A percentile compares a stretch with the other conserved stretches of the same genome.
Conservation (phyloP, 2,888 invertebrate genomes). For the Galerucella nymphaeae region DNA sequence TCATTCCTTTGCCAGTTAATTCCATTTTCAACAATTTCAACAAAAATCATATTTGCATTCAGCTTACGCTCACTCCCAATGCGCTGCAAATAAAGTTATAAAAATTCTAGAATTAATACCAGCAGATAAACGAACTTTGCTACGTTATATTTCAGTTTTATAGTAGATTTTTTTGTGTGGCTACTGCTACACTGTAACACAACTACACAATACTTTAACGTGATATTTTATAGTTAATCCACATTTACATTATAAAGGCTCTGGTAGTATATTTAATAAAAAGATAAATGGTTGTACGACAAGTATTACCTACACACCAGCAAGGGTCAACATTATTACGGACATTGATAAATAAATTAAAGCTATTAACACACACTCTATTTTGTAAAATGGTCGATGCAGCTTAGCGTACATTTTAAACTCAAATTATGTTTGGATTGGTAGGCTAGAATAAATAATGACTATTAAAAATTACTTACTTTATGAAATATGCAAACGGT, state of each 20-base stretch:
- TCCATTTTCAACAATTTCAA: too few relatives aligned
- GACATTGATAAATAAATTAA: slow-evolving; percentile 27
- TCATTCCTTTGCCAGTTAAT: too few relatives aligned
- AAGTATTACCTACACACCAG: neutral
- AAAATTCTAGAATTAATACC: too few relatives aligned
- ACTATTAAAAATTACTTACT: slow-evolving; percentile 32
- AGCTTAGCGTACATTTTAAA: slow-evolving; percentile 10
- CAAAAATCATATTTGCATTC: too few relatives aligned
- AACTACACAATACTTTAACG: neutral
- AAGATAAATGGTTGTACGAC: neutral
- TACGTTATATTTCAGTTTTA: too few relatives aligned
- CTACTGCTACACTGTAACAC: neutral
- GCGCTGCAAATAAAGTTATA: too few relatives aligned
- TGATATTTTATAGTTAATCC: slow-evolving; percentile 9
- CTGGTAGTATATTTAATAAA: neutral
- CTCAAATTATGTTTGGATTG: slow-evolving; percentile 24
- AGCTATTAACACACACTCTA: slow-evolving; percentile 25
- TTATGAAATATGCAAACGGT: slow-evolving; percentile 24
- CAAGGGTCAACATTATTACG: slow-evolving; percentile 10
- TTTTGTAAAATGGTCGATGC: slow-evolving; percentile 17
- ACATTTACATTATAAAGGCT: neutral
- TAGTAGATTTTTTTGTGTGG: too few relatives aligned
- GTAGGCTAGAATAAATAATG: slow-evolving; percentile 27
- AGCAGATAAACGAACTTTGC: too few relatives aligned
- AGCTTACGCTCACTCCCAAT: too few relatives aligned